Evolutionary conservation across 1,140 invertebrate species (phyloP).

Genomic region (Bombus sylvicola): DNA sequence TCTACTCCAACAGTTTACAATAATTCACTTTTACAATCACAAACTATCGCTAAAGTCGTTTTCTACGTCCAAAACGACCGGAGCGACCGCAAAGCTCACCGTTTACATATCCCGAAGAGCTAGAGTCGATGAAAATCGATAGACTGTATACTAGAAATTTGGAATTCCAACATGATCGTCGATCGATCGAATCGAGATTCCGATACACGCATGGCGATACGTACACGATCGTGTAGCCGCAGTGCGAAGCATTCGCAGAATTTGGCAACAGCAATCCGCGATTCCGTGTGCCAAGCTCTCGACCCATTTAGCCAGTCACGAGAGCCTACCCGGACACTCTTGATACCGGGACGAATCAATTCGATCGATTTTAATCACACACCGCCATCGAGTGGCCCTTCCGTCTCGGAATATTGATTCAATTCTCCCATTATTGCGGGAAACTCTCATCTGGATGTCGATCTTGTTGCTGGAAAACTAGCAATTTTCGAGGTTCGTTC

Average conservation of each 20-base stretch:
- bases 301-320: slow-evolving; percentile 49
- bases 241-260: slow-evolving; percentile 44
- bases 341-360: slow-evolving; percentile 46
- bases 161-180: neutral
- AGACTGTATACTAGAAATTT: neutral
- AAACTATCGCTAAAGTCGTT: neutral
- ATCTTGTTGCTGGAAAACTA: neutral
- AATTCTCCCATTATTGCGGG: neutral
- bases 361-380: slow-evolving; percentile 42
- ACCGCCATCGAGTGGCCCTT: neutral
- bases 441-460: neutral
- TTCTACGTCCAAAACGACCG: neutral
- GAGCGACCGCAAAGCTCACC: neutral
- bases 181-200: neutral
- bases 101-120: no score
- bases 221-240: neutral
- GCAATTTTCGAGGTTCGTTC: neutral
- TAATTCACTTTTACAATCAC: no score
- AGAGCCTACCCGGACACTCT: slow-evolving; percentile 39
- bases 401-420: slow-evolving; percentile 19
- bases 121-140: neutral
- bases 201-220: slow-evolving; percentile 15
- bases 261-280: slow-evolving; percentile 45
- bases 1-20: no score
- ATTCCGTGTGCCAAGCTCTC: slow-evolving; percentile 53